Evolutionary conservation across 2,888 invertebrate genomes (phyloP).

Genomic region (Drosophila neotestacea): DNA sequence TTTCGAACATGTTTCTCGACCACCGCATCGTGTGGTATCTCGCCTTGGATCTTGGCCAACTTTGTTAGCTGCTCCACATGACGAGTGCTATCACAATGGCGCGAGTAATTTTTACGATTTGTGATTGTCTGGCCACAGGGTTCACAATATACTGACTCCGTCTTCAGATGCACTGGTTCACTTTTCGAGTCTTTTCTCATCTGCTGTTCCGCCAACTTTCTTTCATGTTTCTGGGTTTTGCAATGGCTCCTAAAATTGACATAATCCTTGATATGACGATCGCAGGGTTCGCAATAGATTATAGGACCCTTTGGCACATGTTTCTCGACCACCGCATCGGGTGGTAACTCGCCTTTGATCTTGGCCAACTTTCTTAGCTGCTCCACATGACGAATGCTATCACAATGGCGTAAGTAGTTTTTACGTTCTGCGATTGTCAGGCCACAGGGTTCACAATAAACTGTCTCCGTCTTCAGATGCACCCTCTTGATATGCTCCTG

Average conservation of each 20-base stretch:
- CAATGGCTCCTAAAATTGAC: slow-evolving; percentile 9
- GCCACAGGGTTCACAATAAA: slow-evolving; percentile 36
- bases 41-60: neutral
- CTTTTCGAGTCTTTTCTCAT: neutral
- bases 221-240: slow-evolving; percentile 1
- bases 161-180: slow-evolving; percentile 8
- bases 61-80: slow-evolving; percentile 28
- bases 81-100: slow-evolving; percentile 40
- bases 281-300: slow-evolving; percentile 15
- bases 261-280: slow-evolving; percentile 7
- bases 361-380: neutral
- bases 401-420: slow-evolving; percentile 48
- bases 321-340: neutral
- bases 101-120: slow-evolving; percentile 32
- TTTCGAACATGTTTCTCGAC: neutral
- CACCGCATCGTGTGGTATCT: neutral
- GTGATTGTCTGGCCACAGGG: slow-evolving; percentile 40
- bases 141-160: slow-evolving; percentile 19
- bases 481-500: slow-evolving; percentile 32
- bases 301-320: neutral
- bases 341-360: neutral
- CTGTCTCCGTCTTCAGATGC: slow-evolving; percentile 6
- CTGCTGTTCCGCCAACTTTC: neutral
- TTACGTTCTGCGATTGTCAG: slow-evolving; percentile 32
- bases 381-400: slow-evolving; percentile 32